Evolutionary conservation across 2,797 vertebrate species (phyloP).

Genomic region (Arrhamphus sclerolepis): DNA sequence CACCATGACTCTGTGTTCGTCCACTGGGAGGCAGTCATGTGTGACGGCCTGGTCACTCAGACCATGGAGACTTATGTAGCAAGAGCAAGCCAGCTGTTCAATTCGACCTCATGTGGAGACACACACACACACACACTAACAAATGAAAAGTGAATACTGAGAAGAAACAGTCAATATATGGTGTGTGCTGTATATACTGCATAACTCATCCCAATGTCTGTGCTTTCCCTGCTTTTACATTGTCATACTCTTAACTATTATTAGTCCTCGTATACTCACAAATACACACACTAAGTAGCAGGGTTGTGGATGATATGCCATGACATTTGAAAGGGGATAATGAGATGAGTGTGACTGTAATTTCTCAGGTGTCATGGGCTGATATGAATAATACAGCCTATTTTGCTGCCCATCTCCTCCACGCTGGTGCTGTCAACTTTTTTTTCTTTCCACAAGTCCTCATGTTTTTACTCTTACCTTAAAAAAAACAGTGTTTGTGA

Average conservation of each 20-base stretch:
- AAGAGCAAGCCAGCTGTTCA: constrained; percentile 74
- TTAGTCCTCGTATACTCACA: constrained; percentile 20
- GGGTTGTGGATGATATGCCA: constrained; percentile 29
- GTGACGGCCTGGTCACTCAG: constrained; percentile 68
- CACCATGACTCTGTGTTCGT: constrained; percentile 49
- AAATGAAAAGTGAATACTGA: constrained; percentile 54
- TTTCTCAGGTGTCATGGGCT: constrained; percentile 66
- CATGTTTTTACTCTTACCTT: constrained; percentile 36
- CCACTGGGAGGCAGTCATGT: constrained; percentile 58
- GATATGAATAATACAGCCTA: constrained; percentile 70
- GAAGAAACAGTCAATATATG: constrained; percentile 45
- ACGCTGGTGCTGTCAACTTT: constrained; percentile 39
- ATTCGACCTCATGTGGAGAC: constrained; percentile 67
- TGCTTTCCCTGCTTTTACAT: constrained; percentile 29
- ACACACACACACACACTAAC: background rate
- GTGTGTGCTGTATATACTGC: constrained; percentile 25
- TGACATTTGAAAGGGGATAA: constrained; percentile 36
- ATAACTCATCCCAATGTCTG: constrained; percentile 21
- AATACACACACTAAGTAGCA: constrained; percentile 24
- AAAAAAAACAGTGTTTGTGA: constrained; percentile 18
- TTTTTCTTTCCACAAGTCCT: constrained; percentile 15
- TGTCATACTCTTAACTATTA: constrained; percentile 34
- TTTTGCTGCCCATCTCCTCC: constrained; percentile 52
- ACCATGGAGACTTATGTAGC: constrained; percentile 67
- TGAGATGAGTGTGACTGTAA: constrained; percentile 57